Evolutionary conservation across 2,113 vertebrate species (phyloP).

Genomic region (Indri indri): DNA sequence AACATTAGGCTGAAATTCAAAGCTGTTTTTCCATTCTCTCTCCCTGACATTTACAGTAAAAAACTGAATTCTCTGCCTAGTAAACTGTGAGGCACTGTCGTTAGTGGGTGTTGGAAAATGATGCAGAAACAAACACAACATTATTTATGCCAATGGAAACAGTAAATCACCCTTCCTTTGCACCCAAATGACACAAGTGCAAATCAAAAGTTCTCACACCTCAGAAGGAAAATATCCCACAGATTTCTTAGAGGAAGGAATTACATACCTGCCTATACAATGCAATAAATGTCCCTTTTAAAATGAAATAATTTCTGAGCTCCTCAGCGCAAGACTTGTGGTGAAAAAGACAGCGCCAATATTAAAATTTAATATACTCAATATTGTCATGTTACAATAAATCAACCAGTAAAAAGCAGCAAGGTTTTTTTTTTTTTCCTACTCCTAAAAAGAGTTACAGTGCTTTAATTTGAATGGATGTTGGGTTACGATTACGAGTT

Average conservation of each 20-base stretch:
- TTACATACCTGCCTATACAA: slow-evolving; percentile 68
- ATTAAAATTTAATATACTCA: slow-evolving; percentile 82
- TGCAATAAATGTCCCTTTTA: slow-evolving; percentile 77
- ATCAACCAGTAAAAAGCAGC: slow-evolving; percentile 77
- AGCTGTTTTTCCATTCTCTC: slow-evolving; percentile 26
- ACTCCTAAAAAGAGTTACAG: slow-evolving; percentile 67
- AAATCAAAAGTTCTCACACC: slow-evolving; percentile 68
- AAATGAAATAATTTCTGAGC: slow-evolving; percentile 81
- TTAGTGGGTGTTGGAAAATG: slow-evolving; percentile 50
- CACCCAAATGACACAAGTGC: neutral
- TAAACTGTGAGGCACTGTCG: slow-evolving; percentile 23
- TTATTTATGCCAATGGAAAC: slow-evolving; percentile 38
- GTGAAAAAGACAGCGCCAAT: slow-evolving; percentile 76
- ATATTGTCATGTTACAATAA: slow-evolving; percentile 82
- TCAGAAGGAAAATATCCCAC: slow-evolving; percentile 60
- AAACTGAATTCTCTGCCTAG: slow-evolving; percentile 37
- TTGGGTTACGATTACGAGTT: slow-evolving; percentile 71
- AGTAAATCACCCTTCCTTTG: slow-evolving; percentile 48
- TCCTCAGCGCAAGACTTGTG: slow-evolving; percentile 74
- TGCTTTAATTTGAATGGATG: slow-evolving; percentile 77
- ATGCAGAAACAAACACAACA: slow-evolving; percentile 58
- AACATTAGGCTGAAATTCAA: slow-evolving; percentile 51
- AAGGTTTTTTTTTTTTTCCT: slow-evolving; percentile 30
- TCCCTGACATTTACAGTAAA: slow-evolving; percentile 49
- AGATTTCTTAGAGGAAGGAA: slow-evolving; percentile 72